Evolutionary conservation across 2,113 vertebrate species (phyloP).

Genomic region (Cranoglanis bouderius): DNA sequence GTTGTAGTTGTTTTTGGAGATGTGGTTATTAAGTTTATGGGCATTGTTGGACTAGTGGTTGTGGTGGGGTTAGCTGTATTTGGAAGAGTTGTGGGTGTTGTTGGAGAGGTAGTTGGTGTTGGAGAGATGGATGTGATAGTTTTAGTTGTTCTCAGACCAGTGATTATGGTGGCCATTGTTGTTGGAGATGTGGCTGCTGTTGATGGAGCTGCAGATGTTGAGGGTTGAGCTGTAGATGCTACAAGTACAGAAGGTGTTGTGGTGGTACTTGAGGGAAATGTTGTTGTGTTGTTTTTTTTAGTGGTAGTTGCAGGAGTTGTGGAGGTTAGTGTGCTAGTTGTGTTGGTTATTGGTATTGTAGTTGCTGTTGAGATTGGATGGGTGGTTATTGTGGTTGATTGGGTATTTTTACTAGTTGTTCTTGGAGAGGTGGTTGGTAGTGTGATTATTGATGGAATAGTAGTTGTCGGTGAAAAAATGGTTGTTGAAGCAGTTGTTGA

Average conservation of each 20-base stretch:
- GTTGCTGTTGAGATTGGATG: not conserved
- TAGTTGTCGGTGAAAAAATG: not conserved
- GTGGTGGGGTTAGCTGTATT: not conserved
- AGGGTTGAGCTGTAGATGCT: not conserved
- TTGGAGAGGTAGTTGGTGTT: not conserved
- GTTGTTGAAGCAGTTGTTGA: not conserved
- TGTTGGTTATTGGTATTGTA: not conserved
- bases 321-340: not conserved
- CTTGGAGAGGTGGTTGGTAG: not conserved
- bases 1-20: not conserved
- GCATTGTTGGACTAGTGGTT: not conserved
- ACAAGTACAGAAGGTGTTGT: not conserved
- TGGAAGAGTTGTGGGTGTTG: not conserved
- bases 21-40: not conserved
- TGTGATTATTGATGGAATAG: not conserved
- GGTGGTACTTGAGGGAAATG: not conserved
- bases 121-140: not conserved
- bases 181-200: not conserved
- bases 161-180: not conserved
- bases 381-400: not conserved
- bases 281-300: not conserved
- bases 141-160: not conserved
- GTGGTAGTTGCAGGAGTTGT: not conserved
- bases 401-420: not conserved
- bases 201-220: not conserved